phyloP scores from a whole-genome alignment of 2,797 vertebrate species.

The Sitta carolinensis region DNA sequence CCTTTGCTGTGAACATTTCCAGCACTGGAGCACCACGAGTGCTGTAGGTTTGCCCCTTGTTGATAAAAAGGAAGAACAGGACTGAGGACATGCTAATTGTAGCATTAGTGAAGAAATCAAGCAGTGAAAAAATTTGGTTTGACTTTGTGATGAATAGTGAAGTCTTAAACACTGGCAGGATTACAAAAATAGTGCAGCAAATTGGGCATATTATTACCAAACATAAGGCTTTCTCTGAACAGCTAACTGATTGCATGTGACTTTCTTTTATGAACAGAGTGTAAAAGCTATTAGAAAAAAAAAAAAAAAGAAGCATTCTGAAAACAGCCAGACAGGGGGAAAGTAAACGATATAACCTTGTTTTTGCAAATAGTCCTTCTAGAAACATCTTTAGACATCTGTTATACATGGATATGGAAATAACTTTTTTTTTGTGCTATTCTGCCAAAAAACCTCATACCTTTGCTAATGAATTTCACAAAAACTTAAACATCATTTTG shows the following conservation, averaged over 20 bases:
- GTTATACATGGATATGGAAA: not conserved
- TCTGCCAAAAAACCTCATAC: not conserved
- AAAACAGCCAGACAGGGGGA: not conserved
- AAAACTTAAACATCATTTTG: not conserved
- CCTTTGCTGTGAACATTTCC: not conserved
- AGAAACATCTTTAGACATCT: not conserved
- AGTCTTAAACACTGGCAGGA: constrained; percentile 1
- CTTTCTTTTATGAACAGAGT: constrained; percentile 30
- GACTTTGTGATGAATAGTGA: constrained; percentile 17
- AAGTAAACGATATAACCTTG: not conserved
- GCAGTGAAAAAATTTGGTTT: not conserved
- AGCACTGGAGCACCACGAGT: not conserved
- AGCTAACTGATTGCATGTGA: not conserved
- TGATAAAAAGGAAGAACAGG: not conserved
- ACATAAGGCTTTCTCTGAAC: constrained; percentile 6
- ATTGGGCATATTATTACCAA: constrained; percentile 37
- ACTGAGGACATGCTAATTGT: not conserved
- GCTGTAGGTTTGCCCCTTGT: not conserved
- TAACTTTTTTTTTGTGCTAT: not conserved
- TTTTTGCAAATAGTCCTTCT: not conserved
- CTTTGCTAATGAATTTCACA: not conserved
- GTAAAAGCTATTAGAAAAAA: constrained; percentile 5
- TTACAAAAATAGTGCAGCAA: constrained; percentile 35
- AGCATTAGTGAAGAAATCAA: not conserved
- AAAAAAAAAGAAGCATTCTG: not conserved